These are phyloP conservation scores for Menura novaehollandiae DNA, from an alignment of 2,113 vertebrate genomes.

Conservation along the genomic window DNA sequence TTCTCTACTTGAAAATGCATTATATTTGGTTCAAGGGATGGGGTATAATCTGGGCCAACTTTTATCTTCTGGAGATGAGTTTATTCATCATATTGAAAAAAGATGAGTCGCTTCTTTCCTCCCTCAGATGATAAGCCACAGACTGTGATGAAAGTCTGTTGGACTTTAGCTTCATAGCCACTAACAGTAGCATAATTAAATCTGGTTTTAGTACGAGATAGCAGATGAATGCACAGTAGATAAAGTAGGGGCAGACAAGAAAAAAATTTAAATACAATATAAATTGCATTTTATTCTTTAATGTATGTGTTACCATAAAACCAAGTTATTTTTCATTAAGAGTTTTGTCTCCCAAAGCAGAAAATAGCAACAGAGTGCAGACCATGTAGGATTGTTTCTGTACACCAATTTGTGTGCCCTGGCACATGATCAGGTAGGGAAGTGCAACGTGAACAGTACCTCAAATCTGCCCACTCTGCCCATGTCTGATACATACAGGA, in stretches of 20 bases:
- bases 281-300: neutral
- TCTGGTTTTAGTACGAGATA: neutral
- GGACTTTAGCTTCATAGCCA: neutral
- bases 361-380: neutral
- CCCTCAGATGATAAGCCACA: neutral
- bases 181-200: neutral
- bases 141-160: neutral
- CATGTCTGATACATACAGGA: neutral
- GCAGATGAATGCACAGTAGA: neutral
- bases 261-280: neutral
- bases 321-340: neutral
- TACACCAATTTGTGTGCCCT: neutral
- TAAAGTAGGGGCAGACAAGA: neutral
- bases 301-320: neutral
- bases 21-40: neutral
- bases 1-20: conserved; percentile 9
- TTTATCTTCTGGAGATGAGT: neutral
- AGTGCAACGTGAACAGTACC: neutral
- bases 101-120: neutral
- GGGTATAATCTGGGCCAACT: neutral
- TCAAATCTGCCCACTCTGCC: neutral
- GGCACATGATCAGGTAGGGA: neutral
- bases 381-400: neutral
- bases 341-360: neutral
- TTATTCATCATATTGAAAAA: neutral